These are phyloP conservation scores for Sylvia atricapilla DNA, from an alignment of 2,113 vertebrate genomes.

Conservation along the genomic window DNA sequence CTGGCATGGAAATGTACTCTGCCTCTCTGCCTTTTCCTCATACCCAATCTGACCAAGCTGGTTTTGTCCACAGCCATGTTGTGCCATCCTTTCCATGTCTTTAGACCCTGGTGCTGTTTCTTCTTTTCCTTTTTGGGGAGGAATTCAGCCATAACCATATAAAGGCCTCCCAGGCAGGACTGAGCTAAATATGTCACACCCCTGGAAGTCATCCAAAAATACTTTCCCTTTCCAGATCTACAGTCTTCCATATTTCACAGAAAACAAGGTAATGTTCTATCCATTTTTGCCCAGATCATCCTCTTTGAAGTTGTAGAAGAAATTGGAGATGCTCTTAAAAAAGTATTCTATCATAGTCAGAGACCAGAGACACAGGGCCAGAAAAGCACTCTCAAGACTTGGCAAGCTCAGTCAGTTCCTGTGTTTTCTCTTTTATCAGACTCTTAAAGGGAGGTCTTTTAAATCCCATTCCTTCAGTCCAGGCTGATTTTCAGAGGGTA, in stretches of 20 bases:
- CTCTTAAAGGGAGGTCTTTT: background rate
- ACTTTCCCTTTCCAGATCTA: background rate
- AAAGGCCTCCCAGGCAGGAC: background rate
- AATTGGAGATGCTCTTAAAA: background rate
- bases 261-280: background rate
- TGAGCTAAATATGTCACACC: background rate
- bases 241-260: background rate
- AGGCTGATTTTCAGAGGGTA: background rate
- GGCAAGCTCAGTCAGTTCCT: background rate
- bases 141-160: background rate
- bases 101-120: background rate
- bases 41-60: background rate
- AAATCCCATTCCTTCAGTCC: background rate
- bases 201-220: background rate
- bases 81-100: background rate
- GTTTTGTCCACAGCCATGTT: background rate
- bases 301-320: background rate
- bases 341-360: background rate
- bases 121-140: background rate
- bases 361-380: background rate
- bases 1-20: background rate
- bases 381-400: background rate
- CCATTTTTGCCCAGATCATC: background rate
- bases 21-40: background rate
- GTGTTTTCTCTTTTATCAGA: background rate